Percentiles rank a stretch among this genome's conserved stretches.
Evolutionary conservation across 2,888 invertebrate genomes (phyloP).

Genomic region (Latheticus oryzae): DNA sequence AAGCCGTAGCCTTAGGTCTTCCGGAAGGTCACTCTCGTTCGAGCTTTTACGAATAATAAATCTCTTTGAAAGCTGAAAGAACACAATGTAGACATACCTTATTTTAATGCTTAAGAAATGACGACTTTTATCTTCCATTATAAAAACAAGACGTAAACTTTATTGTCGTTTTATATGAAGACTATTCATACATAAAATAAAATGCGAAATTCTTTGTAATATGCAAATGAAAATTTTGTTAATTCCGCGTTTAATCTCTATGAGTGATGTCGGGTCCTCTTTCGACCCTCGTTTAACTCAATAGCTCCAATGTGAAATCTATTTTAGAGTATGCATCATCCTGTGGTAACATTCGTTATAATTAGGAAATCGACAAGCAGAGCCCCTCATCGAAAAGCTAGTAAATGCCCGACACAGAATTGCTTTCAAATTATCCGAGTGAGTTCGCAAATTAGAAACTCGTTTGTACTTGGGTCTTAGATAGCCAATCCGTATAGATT

Average conservation of each 20-base stretch:
- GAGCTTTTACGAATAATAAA: constrained; percentile 39
- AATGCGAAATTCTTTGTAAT: no score
- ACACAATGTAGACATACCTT: constrained; percentile 40
- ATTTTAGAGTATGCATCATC: constrained; percentile 33
- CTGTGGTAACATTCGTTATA: constrained; percentile 40
- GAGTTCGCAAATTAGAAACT: constrained; percentile 49
- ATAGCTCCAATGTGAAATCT: constrained; percentile 25
- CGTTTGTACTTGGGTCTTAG: constrained; percentile 41
- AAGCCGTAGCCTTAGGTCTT: constrained; percentile 32
- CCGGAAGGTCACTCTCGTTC: constrained; percentile 29
- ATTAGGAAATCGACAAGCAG: constrained; percentile 28
- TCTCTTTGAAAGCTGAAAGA: constrained; percentile 29
- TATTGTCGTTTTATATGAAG: no score
- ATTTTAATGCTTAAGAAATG: constrained; percentile 50
- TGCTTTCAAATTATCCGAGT: constrained; percentile 51
- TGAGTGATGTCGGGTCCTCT: constrained; percentile 36
- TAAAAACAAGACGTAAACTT: constrained; percentile 52
- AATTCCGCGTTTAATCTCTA: constrained; percentile 39
- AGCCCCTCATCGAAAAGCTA: constrained; percentile 29
- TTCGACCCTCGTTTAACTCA: constrained; percentile 20
- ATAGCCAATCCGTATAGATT: constrained; percentile 40
- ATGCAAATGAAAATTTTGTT: constrained; percentile 47
- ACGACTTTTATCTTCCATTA: constrained; percentile 52
- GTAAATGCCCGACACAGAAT: constrained; percentile 47
- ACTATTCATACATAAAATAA: no score